phyloP scores from a whole-genome alignment of 2,888 invertebrate genomes.

The Agrochola macilenta region DNA sequence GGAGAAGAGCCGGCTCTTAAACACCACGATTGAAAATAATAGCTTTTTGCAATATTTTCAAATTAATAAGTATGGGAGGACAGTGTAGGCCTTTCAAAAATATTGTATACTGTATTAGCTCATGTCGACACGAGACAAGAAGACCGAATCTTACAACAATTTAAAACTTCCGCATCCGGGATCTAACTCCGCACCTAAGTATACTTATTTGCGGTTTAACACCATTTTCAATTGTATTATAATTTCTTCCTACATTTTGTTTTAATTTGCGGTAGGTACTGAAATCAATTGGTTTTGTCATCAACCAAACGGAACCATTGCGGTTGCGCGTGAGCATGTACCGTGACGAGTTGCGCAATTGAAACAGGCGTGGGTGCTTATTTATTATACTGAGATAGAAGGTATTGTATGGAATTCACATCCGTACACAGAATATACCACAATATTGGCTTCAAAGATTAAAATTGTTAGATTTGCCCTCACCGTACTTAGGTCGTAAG shows the following conservation, averaged over 20 bases:
- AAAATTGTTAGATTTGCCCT: neutral
- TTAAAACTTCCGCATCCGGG: slow-evolving; percentile 36
- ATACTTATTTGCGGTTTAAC: slow-evolving; percentile 30
- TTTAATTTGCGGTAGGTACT: slow-evolving; percentile 44
- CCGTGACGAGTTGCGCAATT: slow-evolving; percentile 41
- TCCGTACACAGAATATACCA: neutral
- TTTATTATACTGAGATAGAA: neutral
- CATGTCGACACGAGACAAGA: too few relatives aligned
- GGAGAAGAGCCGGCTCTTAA: too few relatives aligned
- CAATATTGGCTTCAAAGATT: neutral
- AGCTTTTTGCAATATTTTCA: too few relatives aligned
- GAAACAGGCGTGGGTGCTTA: slow-evolving; percentile 37
- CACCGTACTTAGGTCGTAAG: neutral
- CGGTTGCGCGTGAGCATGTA: slow-evolving; percentile 33
- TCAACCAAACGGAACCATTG: slow-evolving; percentile 34
- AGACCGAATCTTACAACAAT: too few relatives aligned
- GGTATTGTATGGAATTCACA: neutral
- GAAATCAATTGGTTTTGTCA: slow-evolving; percentile 49
- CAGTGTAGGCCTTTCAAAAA: too few relatives aligned
- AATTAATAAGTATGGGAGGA: too few relatives aligned
- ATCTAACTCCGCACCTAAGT: slow-evolving; percentile 1
- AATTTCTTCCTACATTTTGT: slow-evolving; percentile 47
- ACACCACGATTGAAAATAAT: too few relatives aligned
- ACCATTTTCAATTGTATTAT: slow-evolving; percentile 27
- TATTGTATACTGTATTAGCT: too few relatives aligned